Conservation (phyloP, 2,113 vertebrate genomes). For the Herpetotheres cachinnans region DNA sequence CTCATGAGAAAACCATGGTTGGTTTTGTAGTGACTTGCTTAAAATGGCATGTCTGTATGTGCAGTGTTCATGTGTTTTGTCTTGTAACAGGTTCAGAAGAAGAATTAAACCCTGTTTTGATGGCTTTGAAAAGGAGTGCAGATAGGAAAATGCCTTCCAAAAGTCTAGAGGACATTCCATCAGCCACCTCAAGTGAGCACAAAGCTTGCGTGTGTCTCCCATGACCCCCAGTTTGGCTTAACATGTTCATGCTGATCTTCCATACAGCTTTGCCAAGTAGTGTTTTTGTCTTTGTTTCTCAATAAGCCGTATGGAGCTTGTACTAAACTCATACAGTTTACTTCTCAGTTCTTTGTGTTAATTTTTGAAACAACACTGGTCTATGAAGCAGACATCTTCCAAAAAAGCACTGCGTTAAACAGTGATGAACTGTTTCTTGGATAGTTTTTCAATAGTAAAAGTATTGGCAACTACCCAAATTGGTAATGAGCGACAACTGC, state of each 20-base stretch:
- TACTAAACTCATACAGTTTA: not conserved
- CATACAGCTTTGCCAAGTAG: conserved; percentile 11
- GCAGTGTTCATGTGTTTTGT: conserved; percentile 75
- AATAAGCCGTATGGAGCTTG: not conserved
- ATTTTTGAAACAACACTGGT: not conserved
- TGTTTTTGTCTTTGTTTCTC: not conserved
- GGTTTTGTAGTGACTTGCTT: not conserved
- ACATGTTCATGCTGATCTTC: not conserved
- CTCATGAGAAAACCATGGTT: not conserved
- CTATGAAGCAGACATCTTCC: not conserved
- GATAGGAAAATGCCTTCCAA: conserved; percentile 82
- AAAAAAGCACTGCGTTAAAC: not conserved
- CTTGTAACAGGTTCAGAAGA: conserved; percentile 84
- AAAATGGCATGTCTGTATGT: conserved; percentile 13
- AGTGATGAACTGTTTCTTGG: not conserved
- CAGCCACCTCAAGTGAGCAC: conserved; percentile 84
- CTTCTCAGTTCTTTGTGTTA: not conserved
- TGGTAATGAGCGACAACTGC: not conserved
- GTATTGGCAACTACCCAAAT: not conserved
- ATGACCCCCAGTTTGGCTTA: conserved; percentile 22
- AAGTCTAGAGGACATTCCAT: conserved; percentile 87
- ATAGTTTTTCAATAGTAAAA: not conserved
- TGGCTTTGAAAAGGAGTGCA: conserved; percentile 77
- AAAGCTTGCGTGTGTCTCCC: conserved; percentile 56
- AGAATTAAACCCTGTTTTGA: conserved; percentile 73